Base-by-base conservation (phyloP, 2,888 invertebrate species). In the Hirtodrosophila trivittata region DNA sequence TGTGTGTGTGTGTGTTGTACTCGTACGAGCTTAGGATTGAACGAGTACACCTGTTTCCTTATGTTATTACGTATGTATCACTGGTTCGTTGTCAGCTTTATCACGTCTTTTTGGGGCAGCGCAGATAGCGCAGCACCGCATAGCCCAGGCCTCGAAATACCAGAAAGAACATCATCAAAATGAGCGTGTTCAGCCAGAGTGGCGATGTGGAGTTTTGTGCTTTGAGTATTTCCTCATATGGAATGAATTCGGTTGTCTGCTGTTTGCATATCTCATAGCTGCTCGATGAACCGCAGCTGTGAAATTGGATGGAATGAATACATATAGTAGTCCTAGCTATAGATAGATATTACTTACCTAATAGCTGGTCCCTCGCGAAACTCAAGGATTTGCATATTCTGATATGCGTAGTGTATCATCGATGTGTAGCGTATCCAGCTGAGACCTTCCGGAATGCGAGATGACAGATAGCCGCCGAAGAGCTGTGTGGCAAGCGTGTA, bases 301-400 rank as follows among this genome's bases (percentile, higher is more conserved):
- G 87, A 89, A 58, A 28, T 4, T n/a, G n/a, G n/a, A n/a, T n/a
- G 8, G 14, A 4, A 42, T 39, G n/a, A 13, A 26, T 42, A 45
- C 26, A 9, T 1, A 35, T 37, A 38, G n/a, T n/a, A n/a, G n/a
- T n/a, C n/a, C n/a, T n/a, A n/a, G n/a, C n/a, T 33, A 32, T n/a
- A 18, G 0, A n/a, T 9, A n/a, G 10, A 32, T 26, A 39, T 35
- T 12, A 41, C 13, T 93, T 92, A 95, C 94, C 91, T 89, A 72
- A 95, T 93, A 38, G 93, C 93, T 68, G 93, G 92, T 75, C 95
- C 95, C 87, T 94, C 93, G 63, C 93, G 92, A 86, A 95, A 95
- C 88, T 96, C 95, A 37, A 95, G 92, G 70, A 94, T 94, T 89
- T 95, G 95, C 94, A 95, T 94, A 89, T 95, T 95, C 87, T 95